Percentiles rank a stretch among this genome's conserved stretches.
phyloP scores from a whole-genome alignment of 2,797 vertebrate species.

The Natrix natrix region DNA sequence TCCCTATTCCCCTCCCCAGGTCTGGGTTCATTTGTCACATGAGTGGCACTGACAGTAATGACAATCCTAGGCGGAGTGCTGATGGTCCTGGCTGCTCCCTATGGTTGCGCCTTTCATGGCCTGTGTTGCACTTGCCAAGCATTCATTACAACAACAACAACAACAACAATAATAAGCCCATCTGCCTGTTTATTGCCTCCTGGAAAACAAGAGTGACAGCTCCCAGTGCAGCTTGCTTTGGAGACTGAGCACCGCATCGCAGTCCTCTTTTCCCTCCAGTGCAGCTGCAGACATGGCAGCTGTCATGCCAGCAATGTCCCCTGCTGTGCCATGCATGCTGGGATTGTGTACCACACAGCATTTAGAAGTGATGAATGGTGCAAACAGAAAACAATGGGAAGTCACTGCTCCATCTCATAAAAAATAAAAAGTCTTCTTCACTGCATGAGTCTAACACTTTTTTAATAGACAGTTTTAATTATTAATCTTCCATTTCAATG shows the following conservation, averaged over 20 bases:
- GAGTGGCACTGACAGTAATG: slow-evolving; percentile 19
- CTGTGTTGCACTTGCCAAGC: not conserved
- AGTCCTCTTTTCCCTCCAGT: not conserved
- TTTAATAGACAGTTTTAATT: not conserved
- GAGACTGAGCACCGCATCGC: not conserved
- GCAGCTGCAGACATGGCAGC: not conserved
- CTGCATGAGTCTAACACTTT: not conserved
- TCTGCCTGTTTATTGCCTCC: not conserved
- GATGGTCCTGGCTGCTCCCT: slow-evolving; percentile 2
- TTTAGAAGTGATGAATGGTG: not conserved
- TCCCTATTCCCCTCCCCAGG: not conserved
- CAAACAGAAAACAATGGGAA: not conserved
- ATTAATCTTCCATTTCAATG: not conserved
- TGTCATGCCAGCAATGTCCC: slow-evolving; percentile 1
- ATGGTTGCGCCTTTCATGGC: not conserved
- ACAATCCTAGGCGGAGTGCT: slow-evolving; percentile 6
- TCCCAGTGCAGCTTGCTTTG: not conserved
- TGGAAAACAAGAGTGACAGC: slow-evolving; percentile 8
- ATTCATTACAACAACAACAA: not conserved
- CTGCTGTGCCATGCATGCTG: not conserved
- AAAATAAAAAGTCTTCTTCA: not conserved
- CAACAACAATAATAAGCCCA: not conserved
- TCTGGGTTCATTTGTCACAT: slow-evolving; percentile 22
- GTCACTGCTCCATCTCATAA: not conserved
- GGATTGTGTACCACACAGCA: not conserved